A percentile compares a stretch with the other conserved stretches of the same genome.
These are phyloP conservation scores for Camelus dromedarius DNA, from an alignment of 2,113 vertebrate species.

Conservation along the genomic window DNA sequence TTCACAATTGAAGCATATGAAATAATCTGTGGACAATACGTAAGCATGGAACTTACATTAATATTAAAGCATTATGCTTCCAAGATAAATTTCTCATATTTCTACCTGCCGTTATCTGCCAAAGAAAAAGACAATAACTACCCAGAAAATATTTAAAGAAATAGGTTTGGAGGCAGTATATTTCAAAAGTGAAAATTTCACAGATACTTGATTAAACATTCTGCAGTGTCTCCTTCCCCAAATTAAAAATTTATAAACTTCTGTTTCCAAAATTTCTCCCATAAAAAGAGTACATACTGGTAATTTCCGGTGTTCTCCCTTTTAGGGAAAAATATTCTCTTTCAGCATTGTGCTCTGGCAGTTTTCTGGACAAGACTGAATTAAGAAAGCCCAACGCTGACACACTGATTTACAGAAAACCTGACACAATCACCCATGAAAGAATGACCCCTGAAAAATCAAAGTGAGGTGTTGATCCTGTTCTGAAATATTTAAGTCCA, in stretches of 20 bases:
- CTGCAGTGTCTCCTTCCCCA: slow-evolving; percentile 28
- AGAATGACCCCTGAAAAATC: slow-evolving; percentile 53
- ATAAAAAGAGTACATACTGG: slow-evolving; percentile 33
- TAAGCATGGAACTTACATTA: slow-evolving; percentile 28
- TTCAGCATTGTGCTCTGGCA: slow-evolving; percentile 31
- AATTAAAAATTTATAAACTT: slow-evolving; percentile 49
- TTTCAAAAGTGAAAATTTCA: slow-evolving; percentile 50
- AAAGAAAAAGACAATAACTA: slow-evolving; percentile 58
- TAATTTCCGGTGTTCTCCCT: background rate
- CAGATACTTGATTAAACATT: background rate
- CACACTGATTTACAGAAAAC: slow-evolving; percentile 23
- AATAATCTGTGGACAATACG: background rate
- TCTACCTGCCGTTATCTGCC: slow-evolving; percentile 37
- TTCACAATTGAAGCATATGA: slow-evolving; percentile 23
- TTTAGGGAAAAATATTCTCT: slow-evolving; percentile 27
- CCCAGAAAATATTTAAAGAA: slow-evolving; percentile 65
- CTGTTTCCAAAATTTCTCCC: slow-evolving; percentile 61
- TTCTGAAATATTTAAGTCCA: slow-evolving; percentile 13
- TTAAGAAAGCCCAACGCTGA: slow-evolving; percentile 39
- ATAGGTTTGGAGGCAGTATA: slow-evolving; percentile 10
- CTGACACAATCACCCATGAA: slow-evolving; percentile 39
- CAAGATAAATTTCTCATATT: background rate
- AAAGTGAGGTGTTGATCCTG: slow-evolving; percentile 54
- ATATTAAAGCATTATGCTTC: slow-evolving; percentile 44
- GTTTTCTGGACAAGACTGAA: slow-evolving; percentile 55